Conservation (phyloP, 2,888 invertebrate species). For the Dasypolia templi region DNA sequence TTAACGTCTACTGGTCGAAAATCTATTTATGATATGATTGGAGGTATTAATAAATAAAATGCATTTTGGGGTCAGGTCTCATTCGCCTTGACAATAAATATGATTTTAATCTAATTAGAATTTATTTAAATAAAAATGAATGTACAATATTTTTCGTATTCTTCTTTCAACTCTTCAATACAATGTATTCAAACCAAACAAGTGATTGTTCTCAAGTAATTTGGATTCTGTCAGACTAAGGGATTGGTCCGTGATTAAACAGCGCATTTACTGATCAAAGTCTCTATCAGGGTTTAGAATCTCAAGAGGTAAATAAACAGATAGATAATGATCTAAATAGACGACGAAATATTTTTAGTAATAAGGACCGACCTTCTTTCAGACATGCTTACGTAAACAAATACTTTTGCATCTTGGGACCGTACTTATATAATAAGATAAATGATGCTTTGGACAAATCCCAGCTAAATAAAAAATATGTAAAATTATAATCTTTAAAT, state of each 20-base stretch:
- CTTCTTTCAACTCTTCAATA: slow-evolving; percentile 6
- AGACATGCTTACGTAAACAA: no score
- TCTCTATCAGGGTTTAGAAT: slow-evolving; percentile 4
- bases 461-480: no score
- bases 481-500: no score
- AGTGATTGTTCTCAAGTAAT: neutral
- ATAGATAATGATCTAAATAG: no score
- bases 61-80: neutral
- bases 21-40: slow-evolving; percentile 33
- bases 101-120: neutral
- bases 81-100: neutral
- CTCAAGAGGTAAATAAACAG: neutral
- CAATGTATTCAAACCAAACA: neutral
- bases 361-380: no score
- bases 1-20: slow-evolving; percentile 50
- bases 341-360: no score
- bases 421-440: no score
- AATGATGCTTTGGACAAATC: no score
- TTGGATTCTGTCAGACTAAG: neutral
- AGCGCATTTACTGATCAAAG: no score
- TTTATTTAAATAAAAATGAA: neutral
- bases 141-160: neutral
- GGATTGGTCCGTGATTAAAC: neutral
- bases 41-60: neutral
- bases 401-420: no score